phyloP scores from a whole-genome alignment of 2,797 vertebrate species.

The Cebuella pygmaea region DNA sequence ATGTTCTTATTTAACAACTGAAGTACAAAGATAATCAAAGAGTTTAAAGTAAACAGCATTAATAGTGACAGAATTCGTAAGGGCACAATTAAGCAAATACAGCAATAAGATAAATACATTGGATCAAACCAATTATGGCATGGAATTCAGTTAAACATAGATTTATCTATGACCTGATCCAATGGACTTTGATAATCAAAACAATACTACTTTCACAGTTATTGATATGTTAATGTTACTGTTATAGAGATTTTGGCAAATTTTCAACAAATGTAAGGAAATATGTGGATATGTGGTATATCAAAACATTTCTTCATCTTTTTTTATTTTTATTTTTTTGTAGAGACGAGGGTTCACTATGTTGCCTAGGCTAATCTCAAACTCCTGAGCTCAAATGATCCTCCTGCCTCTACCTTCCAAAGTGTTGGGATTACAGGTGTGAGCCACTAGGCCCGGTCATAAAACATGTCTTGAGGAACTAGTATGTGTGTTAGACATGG shows the following conservation, averaged over 20 bases:
- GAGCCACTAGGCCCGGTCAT: background rate
- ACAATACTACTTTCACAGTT: constrained; percentile 6
- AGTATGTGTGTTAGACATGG: background rate
- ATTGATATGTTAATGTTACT: background rate
- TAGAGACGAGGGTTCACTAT: background rate
- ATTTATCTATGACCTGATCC: background rate
- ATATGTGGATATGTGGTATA: background rate
- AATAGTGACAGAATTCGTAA: constrained; percentile 59
- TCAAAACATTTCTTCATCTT: background rate
- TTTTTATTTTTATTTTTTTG: background rate
- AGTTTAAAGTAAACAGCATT: constrained; percentile 25
- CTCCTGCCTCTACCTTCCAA: background rate
- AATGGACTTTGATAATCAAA: background rate
- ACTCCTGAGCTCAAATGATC: background rate
- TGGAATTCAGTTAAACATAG: constrained; percentile 12
- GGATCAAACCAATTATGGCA: background rate
- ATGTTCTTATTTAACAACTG: constrained; percentile 43
- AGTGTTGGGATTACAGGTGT: background rate
- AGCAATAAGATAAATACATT: background rate
- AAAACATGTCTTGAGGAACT: background rate
- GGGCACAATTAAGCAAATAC: constrained; percentile 4
- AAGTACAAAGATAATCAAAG: constrained; percentile 28
- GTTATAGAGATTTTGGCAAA: background rate
- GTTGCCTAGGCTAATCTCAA: background rate
- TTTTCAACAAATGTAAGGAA: constrained; percentile 9